Base-by-base conservation (phyloP, 1,140 invertebrate species). In the Zophobas morio region DNA sequence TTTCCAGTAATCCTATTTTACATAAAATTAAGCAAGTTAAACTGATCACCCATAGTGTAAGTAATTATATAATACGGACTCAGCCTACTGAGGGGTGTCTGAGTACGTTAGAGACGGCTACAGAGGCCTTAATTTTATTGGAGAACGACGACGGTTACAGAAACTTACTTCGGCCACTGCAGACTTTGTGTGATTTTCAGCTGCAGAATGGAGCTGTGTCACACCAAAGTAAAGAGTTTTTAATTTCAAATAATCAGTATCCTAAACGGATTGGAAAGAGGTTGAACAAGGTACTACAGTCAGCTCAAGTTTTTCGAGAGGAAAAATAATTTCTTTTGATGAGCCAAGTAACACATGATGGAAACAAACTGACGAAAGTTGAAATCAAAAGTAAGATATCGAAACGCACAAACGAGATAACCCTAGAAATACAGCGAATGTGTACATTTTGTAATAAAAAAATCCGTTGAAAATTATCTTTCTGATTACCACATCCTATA, bases 141-240 rank as follows among this genome's bases (percentile, higher is more conserved):
- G 96, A 98, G 88, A 85, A 89, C 36, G 88, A 93, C 84, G 86
- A 89, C 37, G 88, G 89, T 74, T 90, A 95, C 81, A 90, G 88
- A 82, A 87, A 90, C 56, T 89, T 98, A 75, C 88, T 96, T 35
- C 89, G 91, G 78, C 96, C 96, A 0, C 86, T 98, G 37, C 91
- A 94, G 82, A 91, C 93, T 46, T 87, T 98, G 20, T 98, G 96
- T 87, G 89, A 93, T 85, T 92, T 92, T 88, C 96, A 98, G 85
- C 85, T 98, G 66, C 89, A 94, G 78, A 95, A 97, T 89, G 96
- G 96, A 54, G 96, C 96, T 39, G 94, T 96, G 0, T 93, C 94
- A 56, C 96, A 98, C 88, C 94, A 98, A 84, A 98, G 96, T 78
- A 98, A 96, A 88, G 95, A 97, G 85, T 96, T 92, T 88, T 88